phyloP scores from a whole-genome alignment of 2,888 invertebrate species.

The Lydus trimaculatus region DNA sequence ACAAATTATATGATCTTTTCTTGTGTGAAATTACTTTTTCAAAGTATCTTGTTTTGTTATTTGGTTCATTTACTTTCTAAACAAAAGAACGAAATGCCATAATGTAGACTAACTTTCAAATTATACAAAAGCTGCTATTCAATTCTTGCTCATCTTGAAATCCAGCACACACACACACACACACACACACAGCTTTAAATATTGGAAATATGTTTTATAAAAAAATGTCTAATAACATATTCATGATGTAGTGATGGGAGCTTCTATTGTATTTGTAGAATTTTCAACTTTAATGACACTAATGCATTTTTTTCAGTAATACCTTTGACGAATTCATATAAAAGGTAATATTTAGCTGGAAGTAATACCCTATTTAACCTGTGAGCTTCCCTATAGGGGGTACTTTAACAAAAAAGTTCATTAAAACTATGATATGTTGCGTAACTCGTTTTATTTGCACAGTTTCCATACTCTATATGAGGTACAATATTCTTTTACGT shows the following conservation, averaged over 20 bases:
- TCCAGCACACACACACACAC: too few species aligned
- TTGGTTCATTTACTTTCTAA: slow-evolving; percentile 29
- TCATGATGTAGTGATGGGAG: too few species aligned
- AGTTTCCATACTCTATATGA: neutral
- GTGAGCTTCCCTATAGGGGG: neutral
- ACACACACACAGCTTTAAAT: too few species aligned
- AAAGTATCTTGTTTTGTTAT: slow-evolving; percentile 28
- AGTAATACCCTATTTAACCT: neutral
- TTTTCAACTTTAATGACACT: neutral
- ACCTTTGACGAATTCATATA: neutral
- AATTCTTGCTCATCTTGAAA: too few species aligned
- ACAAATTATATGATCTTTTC: slow-evolving; percentile 41
- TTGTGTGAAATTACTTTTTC: slow-evolving; percentile 45
- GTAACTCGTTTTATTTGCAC: neutral
- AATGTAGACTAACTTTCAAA: slow-evolving; percentile 33
- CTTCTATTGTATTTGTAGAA: too few species aligned
- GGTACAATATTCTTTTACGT: neutral
- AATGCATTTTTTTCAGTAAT: neutral
- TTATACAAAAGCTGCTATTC: slow-evolving; percentile 16
- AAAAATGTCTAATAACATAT: too few species aligned
- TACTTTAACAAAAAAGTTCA: neutral
- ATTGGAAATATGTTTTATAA: too few species aligned
- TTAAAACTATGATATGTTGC: neutral
- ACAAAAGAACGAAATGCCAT: neutral
- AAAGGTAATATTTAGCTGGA: neutral